Base-by-base conservation (phyloP, 2,888 invertebrate genomes). In the Hydroisotoma schaefferi region DNA sequence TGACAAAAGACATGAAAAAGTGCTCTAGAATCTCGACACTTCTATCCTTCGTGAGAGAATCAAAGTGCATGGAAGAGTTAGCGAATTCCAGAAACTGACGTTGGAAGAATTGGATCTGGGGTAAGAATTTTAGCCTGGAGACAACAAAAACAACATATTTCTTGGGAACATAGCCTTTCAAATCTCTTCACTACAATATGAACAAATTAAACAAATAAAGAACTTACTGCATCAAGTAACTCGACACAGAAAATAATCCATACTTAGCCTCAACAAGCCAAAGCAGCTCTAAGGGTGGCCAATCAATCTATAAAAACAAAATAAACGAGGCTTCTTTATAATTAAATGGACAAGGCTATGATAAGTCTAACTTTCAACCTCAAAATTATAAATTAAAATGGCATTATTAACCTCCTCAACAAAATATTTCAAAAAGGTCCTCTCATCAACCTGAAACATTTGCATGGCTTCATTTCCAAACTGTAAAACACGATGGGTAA, bases 141-240 rank as follows among this genome's bases (percentile, higher is more conserved):
- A 6, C 25, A 28, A 15, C 26, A 26, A 12, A 53, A 33, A 33
- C 15, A 33, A 33, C 8, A 15, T 8, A 8, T 33, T 10, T 10
- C 33, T 10, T 10, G 40, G 40, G n/a, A 8, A 40, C n/a, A 40
- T 8, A 15, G n/a, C 40, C 40, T 40, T 40, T 10, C 33, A 10
- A 33, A 33, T 6, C 5, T 5, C 8, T 8, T 18, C 40, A 40
- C 5, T 5, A 15, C 3, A 5, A 40, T 15, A 40, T 27, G 22
- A 37, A 38, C 8, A 15, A 10, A n/a, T 2, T 26, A 23, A 28
- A 48, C 27, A 25, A 20, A 15, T n/a, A n/a, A 3, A 40, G 23
- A 22, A 57, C 65, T 67, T 48, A 69, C 69, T 56, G 57, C 33
- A 70, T 59, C 18, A 71, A 22, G 48, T 70, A 70, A 2, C 56